Conservation (phyloP, 2,888 invertebrate genomes). For the Platycheirus albimanus region DNA sequence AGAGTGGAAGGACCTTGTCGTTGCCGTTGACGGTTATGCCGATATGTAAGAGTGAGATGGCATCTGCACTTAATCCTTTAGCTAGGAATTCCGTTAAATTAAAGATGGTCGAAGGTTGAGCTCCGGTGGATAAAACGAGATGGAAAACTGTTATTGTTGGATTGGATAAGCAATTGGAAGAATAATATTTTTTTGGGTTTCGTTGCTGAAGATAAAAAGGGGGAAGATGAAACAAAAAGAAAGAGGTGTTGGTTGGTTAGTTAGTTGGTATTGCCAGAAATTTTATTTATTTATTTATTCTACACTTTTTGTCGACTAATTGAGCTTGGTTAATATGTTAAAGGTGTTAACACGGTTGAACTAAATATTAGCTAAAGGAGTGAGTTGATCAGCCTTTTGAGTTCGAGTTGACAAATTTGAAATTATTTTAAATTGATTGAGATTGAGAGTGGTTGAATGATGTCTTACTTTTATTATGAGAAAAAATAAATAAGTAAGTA, state of each 20-base stretch:
- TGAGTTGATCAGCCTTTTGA: neutral
- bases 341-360: constrained; percentile 59
- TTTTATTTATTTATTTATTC: constrained; percentile 60
- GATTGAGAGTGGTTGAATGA: too few species aligned
- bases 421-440: too few species aligned
- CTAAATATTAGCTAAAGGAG: constrained; percentile 54
- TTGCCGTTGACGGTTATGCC: too few species aligned
- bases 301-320: constrained; percentile 59
- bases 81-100: constrained; percentile 18
- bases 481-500: too few species aligned
- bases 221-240: neutral
- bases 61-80: constrained; percentile 39
- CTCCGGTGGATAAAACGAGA: constrained; percentile 34
- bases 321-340: constrained; percentile 63
- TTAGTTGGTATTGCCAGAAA: constrained; percentile 64
- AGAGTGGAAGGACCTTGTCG: constrained; percentile 51
- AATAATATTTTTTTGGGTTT: constrained; percentile 61
- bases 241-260: constrained; percentile 20
- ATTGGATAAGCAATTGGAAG: constrained; percentile 73
- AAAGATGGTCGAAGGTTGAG: constrained; percentile 27
- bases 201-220: neutral
- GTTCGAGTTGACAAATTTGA: too few species aligned
- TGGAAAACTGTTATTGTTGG: constrained; percentile 59
- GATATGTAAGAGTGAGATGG: constrained; percentile 37
- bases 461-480: too few species aligned